phyloP scores from a whole-genome alignment of 2,113 vertebrate species.

The Collichthys lucidus region DNA sequence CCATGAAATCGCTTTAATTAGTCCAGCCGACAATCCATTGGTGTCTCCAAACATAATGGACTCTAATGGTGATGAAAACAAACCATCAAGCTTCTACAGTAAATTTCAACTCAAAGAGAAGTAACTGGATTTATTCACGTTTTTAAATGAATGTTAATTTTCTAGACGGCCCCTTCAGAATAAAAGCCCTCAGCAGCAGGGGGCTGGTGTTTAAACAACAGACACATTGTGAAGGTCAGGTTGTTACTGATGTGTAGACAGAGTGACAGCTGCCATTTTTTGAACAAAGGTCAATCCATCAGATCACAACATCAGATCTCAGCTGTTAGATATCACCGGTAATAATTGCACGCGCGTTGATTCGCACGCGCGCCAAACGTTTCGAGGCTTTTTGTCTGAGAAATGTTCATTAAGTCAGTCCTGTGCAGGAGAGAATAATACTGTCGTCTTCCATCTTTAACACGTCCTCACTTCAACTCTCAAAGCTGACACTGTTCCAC shows the following conservation, averaged over 20 bases:
- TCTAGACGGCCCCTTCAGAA: background rate
- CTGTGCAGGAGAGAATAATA: background rate
- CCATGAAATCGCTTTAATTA: constrained; percentile 83
- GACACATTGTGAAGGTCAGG: constrained; percentile 74
- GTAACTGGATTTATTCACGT: background rate
- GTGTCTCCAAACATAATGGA: constrained; percentile 62
- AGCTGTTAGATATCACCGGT: constrained; percentile 30
- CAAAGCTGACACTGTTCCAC: constrained; percentile 17
- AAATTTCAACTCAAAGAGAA: constrained; percentile 12
- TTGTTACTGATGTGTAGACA: constrained; percentile 52
- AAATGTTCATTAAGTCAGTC: constrained; percentile 13
- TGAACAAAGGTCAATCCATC: constrained; percentile 77
- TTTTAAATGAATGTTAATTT: background rate
- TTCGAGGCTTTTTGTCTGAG: background rate
- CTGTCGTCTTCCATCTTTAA: constrained; percentile 1
- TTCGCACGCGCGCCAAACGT: constrained; percentile 4
- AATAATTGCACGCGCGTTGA: constrained; percentile 11
- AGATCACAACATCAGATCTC: constrained; percentile 51
- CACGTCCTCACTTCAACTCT: background rate
- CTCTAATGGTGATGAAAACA: constrained; percentile 56
- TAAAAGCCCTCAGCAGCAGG: constrained; percentile 16
- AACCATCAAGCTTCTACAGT: constrained; percentile 48
- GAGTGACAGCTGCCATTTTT: constrained; percentile 75
- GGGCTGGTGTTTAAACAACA: constrained; percentile 25
- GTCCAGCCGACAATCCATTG: constrained; percentile 67